A percentile compares a stretch with the other conserved stretches of the same genome.
phyloP scores from a whole-genome alignment of 2,888 invertebrate species.

The Teinopalpus imperialis region DNA sequence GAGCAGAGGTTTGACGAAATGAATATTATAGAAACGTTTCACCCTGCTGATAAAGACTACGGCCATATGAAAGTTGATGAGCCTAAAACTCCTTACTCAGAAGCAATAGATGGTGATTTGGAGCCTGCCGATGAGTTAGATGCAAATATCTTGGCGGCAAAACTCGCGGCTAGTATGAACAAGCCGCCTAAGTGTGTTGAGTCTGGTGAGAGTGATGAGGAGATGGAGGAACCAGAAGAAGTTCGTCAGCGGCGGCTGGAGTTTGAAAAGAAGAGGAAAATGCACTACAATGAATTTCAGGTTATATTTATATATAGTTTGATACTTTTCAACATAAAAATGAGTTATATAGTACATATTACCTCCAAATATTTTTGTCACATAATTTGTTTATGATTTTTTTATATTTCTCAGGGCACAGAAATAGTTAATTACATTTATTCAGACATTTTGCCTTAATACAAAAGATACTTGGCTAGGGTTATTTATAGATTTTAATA shows the following conservation, averaged over 20 bases:
- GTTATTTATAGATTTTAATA: too few relatives aligned
- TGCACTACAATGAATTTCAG: slow-evolving; percentile 97
- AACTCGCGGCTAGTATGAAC: slow-evolving; percentile 82
- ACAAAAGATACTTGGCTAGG: too few relatives aligned
- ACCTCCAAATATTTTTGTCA: too few relatives aligned
- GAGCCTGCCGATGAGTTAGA: slow-evolving; percentile 84
- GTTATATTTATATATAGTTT: slow-evolving; percentile 35
- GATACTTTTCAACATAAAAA: too few relatives aligned
- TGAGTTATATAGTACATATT: too few relatives aligned
- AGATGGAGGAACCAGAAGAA: slow-evolving; percentile 83
- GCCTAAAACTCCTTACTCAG: slow-evolving; percentile 95
- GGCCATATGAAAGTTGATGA: slow-evolving; percentile 99
- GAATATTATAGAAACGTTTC: slow-evolving; percentile 98
- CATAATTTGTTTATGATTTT: too few relatives aligned
- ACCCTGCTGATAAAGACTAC: slow-evolving; percentile 99
- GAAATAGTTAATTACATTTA: too few relatives aligned
- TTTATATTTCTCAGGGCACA: too few relatives aligned
- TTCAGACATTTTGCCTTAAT: too few relatives aligned
- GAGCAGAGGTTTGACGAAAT: slow-evolving; percentile 97
- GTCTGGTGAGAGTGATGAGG: slow-evolving; percentile 80
- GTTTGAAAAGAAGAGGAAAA: slow-evolving; percentile 96
- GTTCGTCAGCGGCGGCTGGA: slow-evolving; percentile 85
- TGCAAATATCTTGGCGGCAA: slow-evolving; percentile 89
- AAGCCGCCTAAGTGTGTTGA: slow-evolving; percentile 73
- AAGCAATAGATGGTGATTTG: slow-evolving; percentile 82